These are phyloP conservation scores for Drosophila paranaensis DNA, from an alignment of 2,888 invertebrate genomes.

Conservation along the genomic window DNA sequence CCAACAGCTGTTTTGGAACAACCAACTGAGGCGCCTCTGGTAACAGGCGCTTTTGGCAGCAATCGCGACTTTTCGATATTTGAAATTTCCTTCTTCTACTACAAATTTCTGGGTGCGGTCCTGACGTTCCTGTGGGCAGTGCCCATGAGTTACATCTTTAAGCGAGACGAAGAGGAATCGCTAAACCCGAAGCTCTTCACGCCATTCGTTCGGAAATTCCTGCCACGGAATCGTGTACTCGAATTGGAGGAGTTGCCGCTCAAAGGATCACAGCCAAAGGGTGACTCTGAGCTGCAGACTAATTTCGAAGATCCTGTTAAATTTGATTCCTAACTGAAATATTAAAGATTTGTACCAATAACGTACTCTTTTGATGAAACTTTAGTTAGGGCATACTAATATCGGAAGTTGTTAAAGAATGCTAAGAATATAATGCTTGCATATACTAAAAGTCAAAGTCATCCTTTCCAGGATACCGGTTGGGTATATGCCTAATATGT, in stretches of 20 bases:
- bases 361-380: neutral
- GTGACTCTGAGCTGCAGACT: conserved; percentile 26
- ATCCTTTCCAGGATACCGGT: too few species aligned
- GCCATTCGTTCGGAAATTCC: conserved; percentile 71
- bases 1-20: neutral
- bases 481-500: too few species aligned
- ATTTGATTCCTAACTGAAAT: neutral
- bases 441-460: too few species aligned
- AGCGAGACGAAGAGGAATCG: conserved; percentile 67
- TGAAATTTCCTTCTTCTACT: conserved; percentile 87
- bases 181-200: conserved; percentile 76
- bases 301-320: conserved; percentile 10
- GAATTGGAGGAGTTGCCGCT: conserved; percentile 66
- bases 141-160: conserved; percentile 86
- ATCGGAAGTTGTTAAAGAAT: too few species aligned
- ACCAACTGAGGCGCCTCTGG: conserved; percentile 3
- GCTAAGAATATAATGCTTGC: too few species aligned
- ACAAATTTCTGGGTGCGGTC: conserved; percentile 86
- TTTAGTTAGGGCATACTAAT: too few species aligned
- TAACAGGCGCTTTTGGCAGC: conserved; percentile 60
- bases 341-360: neutral
- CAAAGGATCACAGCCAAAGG: conserved; percentile 30
- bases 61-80: conserved; percentile 85
- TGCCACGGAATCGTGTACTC: conserved; percentile 22
- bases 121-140: conserved; percentile 86